Evolutionary conservation across 1,140 invertebrate genomes (phyloP), one percentile per base, ranked within the genome.

Genomic region (Cotesia chilonis): DNA sequence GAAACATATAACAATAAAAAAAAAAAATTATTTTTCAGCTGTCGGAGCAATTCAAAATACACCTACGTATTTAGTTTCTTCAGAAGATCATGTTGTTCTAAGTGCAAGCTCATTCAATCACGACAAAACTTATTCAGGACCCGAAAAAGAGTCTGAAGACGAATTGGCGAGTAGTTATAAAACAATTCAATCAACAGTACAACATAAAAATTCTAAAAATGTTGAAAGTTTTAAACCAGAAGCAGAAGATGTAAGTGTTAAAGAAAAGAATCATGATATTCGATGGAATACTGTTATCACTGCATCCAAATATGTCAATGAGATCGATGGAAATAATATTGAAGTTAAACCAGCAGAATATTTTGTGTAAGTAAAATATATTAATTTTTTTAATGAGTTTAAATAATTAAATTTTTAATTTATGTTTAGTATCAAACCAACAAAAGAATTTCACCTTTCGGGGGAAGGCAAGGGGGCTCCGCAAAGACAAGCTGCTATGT

Each of bases 381-480:
- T 37, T 12, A 55, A 14, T 35, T 36, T 35, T 35, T 6, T n/a
- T 37, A 12, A 38, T 36, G 35, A 14, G 35, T 37, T 68, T 57
- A 5, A 37, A 36, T 14, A 37, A 52, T 52, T 4, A 4, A 10
- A 38, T 63, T 47, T 70, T 68, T 65, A n/a, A 61, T 47, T 54
- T 28, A 36, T 60, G 4, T 20, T 60, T 20, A 36, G 59, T 9
- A 81, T 84, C 37, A 72, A 71, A 9, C 76, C 83, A 37, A 87
- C 84, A 0, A 76, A 65, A 3, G 84, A 76, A 14, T 76, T 79
- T 35, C 74, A 78, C 7, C 51, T 78, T 77, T 90, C 91, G 91
- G 91, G 92, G 91, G 92, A 93, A 92, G 91, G 77, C 76, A 84
- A 83, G 81, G 89, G 91, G 91, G 91, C 90, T 89, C 91, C 91